A percentile compares a stretch with the other conserved stretches of the same genome.
Evolutionary conservation across 2,888 invertebrate species (phyloP).

Genomic region (Hydriomena furcata): DNA sequence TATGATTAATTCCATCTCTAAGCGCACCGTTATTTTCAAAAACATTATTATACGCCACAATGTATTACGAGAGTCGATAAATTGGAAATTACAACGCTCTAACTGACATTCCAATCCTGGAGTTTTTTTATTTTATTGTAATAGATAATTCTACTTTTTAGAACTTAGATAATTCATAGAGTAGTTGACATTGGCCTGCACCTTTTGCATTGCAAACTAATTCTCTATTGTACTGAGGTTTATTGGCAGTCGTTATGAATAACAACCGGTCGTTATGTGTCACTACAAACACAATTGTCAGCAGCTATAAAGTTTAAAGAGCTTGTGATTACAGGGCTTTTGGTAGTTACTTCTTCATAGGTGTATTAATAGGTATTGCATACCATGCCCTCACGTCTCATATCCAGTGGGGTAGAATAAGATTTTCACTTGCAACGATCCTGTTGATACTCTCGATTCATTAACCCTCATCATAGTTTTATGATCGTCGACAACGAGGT

Average conservation of each 20-base stretch:
- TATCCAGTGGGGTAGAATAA: not conserved
- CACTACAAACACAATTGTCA: conserved; percentile 45
- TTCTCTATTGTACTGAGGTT: conserved; percentile 56
- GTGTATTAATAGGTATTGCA: conserved; percentile 13
- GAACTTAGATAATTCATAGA: no score
- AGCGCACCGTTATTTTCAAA: conserved; percentile 24
- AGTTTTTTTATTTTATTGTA: conserved; percentile 6
- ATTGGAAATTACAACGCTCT: not conserved
- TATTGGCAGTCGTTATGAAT: conserved; percentile 59
- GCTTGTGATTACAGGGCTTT: conserved; percentile 33
- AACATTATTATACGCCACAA: conserved; percentile 14
- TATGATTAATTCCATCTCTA: conserved; percentile 30
- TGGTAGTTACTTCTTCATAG: conserved; percentile 31
- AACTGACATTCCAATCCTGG: not conserved
- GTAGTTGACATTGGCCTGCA: conserved; percentile 47
- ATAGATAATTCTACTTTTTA: no score
- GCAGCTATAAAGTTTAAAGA: conserved; percentile 44
- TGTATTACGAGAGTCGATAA: conserved; percentile 10
- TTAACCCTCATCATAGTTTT: no score
- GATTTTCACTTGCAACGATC: not conserved
- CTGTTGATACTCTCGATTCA: not conserved
- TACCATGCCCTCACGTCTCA: not conserved
- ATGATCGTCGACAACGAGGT: no score
- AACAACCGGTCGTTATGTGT: conserved; percentile 56
- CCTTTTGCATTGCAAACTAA: conserved; percentile 44